Percentiles rank a stretch among this genome's conserved stretches.
phyloP scores from a whole-genome alignment of 2,888 invertebrate species.

The Troides oblongomaculatus region DNA sequence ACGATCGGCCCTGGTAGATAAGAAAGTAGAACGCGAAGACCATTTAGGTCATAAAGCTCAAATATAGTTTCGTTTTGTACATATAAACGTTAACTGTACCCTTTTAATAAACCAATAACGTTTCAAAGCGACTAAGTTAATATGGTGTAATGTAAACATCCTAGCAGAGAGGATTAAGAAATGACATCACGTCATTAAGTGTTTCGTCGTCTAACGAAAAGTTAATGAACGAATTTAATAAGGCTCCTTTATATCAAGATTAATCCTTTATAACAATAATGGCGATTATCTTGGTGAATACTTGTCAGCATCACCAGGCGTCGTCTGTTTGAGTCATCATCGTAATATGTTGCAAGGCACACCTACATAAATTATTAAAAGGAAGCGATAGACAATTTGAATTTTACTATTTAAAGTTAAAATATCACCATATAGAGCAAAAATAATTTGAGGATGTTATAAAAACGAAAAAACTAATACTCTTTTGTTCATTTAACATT shows the following conservation, averaged over 20 bases:
- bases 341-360: conserved; percentile 64
- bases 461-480: too few relatives aligned
- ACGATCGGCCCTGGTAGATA: conserved; percentile 15
- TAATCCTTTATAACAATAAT: conserved; percentile 64
- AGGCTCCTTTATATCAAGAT: conserved; percentile 57
- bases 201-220: conserved; percentile 33
- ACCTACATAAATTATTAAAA: conserved; percentile 43
- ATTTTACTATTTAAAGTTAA: background rate
- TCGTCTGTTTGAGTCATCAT: conserved; percentile 52
- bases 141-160: too few relatives aligned
- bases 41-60: conserved; percentile 1
- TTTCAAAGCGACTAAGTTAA: background rate
- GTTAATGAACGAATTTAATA: conserved; percentile 61
- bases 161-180: background rate
- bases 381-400: conserved; percentile 12
- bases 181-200: conserved; percentile 1
- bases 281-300: conserved; percentile 67
- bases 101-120: background rate
- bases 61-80: background rate
- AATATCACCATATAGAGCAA: too few relatives aligned
- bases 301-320: conserved; percentile 62
- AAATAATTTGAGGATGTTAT: too few relatives aligned
- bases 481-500: too few relatives aligned
- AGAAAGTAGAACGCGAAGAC: background rate
- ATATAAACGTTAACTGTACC: background rate